Evolutionary conservation across 2,113 vertebrate genomes (phyloP).

Genomic region (Malurus melanocephalus): DNA sequence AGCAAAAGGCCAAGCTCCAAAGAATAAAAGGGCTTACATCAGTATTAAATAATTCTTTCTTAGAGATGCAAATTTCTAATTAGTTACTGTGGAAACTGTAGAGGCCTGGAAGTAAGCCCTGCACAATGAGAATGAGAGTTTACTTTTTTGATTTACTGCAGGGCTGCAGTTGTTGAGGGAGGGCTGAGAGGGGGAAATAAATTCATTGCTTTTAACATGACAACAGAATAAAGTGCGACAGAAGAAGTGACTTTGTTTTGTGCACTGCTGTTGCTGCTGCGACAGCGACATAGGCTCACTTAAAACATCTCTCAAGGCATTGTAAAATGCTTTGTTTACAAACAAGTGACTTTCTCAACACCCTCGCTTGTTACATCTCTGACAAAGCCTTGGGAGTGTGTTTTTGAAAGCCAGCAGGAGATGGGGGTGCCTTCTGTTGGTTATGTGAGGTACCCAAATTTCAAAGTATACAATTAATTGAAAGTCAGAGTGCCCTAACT

Average conservation of each 20-base stretch:
- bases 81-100: slow-evolving; percentile 84
- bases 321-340: slow-evolving; percentile 67
- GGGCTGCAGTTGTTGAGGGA: slow-evolving; percentile 64
- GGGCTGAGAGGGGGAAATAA: slow-evolving; percentile 73
- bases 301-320: slow-evolving; percentile 39
- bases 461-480: background rate
- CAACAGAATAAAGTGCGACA: slow-evolving; percentile 74
- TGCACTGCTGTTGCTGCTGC: slow-evolving; percentile 40
- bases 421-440: background rate
- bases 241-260: slow-evolving; percentile 72
- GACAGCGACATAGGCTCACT: slow-evolving; percentile 27
- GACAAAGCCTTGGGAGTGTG: slow-evolving; percentile 2
- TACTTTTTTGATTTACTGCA: slow-evolving; percentile 84
- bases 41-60: slow-evolving; percentile 85
- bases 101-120: slow-evolving; percentile 76
- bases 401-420: background rate
- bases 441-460: background rate
- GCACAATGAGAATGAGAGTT: slow-evolving; percentile 81
- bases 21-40: slow-evolving; percentile 81
- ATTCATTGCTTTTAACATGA: slow-evolving; percentile 79
- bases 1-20: slow-evolving; percentile 76
- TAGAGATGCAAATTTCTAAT: slow-evolving; percentile 86
- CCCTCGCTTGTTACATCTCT: background rate
- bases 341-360: slow-evolving; percentile 53
- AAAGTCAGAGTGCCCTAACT: background rate